Base-by-base conservation (phyloP, 2,113 vertebrate genomes). In the Lycaon pictus region DNA sequence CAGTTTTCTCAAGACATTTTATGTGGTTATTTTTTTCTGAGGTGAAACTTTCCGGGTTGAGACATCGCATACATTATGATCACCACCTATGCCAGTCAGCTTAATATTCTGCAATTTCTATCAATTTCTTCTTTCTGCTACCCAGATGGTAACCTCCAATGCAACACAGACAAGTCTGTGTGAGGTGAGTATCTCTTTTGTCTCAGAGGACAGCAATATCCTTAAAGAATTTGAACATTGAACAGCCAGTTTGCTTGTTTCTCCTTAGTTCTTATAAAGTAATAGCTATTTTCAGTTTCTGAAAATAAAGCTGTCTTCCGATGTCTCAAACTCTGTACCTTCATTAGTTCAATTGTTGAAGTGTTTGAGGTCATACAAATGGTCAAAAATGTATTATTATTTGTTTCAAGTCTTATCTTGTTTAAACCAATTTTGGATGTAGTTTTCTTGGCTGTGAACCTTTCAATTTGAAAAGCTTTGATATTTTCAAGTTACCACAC, bases 181-280 rank as follows among this genome's bases (percentile, higher is more conserved):
- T 43, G 27, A 97, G 88, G 29, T 90, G 43, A 77, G 51, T 94
- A 96, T 87, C 86, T 84, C 25, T 95, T 98, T 97, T 97, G 95
- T 98, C 77, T 98, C 72, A 53, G 35, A 27, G 98, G 97, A 97
- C 60, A 96, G 86, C 20, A 88, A 55, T 96, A 91, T 96, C 81
- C 72, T 97, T 76, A 91, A 92, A 98, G 95, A 98, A 98, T 97
- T 80, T 90, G 95, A 98, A 94, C 79, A 97, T 32, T 90, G 90
- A 96, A 55, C 32, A 98, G 96, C 77, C 94, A 88, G 72, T 60
- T 98, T 79, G 11, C 85, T 92, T 95, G 63, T 95, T 51, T 98
- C 13, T 97, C 62, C 69, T 96, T 98, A 97, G 58, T 80, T 95
- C 63, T 97, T 97, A 95, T 58, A 97, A 98, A 97, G 93, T 92